These are phyloP conservation scores for Zaprionus bogoriensis DNA, from an alignment of 2,888 invertebrate genomes.

Conservation along the genomic window DNA sequence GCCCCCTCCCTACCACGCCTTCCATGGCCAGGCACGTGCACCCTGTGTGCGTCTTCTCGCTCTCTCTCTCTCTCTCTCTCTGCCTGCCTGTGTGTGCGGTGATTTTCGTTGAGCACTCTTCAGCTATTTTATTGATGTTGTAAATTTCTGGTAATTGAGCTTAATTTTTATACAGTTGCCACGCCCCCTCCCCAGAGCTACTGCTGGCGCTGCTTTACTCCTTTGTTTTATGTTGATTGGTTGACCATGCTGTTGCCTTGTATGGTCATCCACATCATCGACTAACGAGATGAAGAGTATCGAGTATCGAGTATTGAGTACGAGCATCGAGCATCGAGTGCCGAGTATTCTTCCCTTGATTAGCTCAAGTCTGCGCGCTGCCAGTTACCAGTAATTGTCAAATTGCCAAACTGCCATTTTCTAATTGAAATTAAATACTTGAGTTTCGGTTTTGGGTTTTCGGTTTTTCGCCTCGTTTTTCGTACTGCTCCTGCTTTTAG, in stretches of 20 bases:
- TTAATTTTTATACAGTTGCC: slow-evolving; percentile 77
- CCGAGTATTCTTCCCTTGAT: slow-evolving; percentile 19
- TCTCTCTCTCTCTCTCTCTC: neutral
- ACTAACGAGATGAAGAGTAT: slow-evolving; percentile 1
- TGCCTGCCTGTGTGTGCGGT: slow-evolving; percentile 50
- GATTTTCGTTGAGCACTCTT: slow-evolving; percentile 76
- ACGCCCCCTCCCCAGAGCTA: slow-evolving; percentile 2
- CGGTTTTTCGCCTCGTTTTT: no score
- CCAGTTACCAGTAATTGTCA: slow-evolving; percentile 12
- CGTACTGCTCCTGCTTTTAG: neutral
- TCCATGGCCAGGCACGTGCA: slow-evolving; percentile 37
- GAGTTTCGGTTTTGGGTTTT: slow-evolving; percentile 19
- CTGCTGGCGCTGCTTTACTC: slow-evolving; percentile 10
- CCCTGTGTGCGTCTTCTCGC: neutral
- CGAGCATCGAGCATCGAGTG: slow-evolving; percentile 10
- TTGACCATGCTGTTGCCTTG: slow-evolving; percentile 35
- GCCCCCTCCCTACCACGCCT: neutral
- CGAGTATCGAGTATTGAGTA: slow-evolving; percentile 10
- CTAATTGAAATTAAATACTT: slow-evolving; percentile 74
- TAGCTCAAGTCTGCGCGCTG: slow-evolving; percentile 33
- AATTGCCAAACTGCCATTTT: slow-evolving; percentile 53
- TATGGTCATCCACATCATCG: slow-evolving; percentile 28
- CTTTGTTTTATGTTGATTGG: slow-evolving; percentile 76
- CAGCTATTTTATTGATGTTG: slow-evolving; percentile 78
- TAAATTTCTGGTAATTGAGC: slow-evolving; percentile 79